Base-by-base conservation (phyloP, 2,113 vertebrate species). In the Hippocampus guttulatus region DNA sequence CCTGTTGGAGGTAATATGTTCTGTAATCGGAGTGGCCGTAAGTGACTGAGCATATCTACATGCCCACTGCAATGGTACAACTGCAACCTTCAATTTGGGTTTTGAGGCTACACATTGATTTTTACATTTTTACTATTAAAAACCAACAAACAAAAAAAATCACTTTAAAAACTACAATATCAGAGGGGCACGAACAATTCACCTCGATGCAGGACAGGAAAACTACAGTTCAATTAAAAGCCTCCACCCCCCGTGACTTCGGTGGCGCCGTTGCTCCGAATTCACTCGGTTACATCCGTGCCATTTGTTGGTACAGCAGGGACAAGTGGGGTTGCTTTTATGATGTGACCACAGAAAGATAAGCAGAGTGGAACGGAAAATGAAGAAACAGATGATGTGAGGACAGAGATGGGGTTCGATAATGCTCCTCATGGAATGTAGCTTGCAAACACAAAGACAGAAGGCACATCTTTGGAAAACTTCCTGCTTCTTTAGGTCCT, bases 201-300 rank as follows among this genome's bases (percentile, higher is more conserved):
- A 51, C 16, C 1, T 15, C 1, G 16, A 18, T 20, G 18, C 7
- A 51, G 47, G 15, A 16, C 76, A 81, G 79, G 85, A 88, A 88
- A 87, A 87, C 20, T 55, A 20, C 52, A 10, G 8, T 58, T 91
- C 88, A 68, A 78, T 77, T 23, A 87, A 87, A 87, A 76, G 84
- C 70, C 86, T 73, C 64, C 76, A 76, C 78, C 81, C 81, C 69
- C 71, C 40, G 60, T 71, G 49, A 77, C 85, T 64, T 78, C 87
- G 72, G 73, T 21, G 71, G 68, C 75, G 87, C 84, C 85, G 81
- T 73, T 65, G 65, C 85, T 84, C 76, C 38, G 67, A 79, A 85
- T 87, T 87, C 82, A 82, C 76, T 79, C 83, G 80, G 85, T 88
- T 88, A 86, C 80, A 91, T 91, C 91, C 90, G 88, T 88, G 90